Percentiles rank a stretch among this genome's conserved stretches.
These are phyloP conservation scores for Mobula hypostoma DNA, from an alignment of 2,113 vertebrate genomes.

Conservation along the genomic window DNA sequence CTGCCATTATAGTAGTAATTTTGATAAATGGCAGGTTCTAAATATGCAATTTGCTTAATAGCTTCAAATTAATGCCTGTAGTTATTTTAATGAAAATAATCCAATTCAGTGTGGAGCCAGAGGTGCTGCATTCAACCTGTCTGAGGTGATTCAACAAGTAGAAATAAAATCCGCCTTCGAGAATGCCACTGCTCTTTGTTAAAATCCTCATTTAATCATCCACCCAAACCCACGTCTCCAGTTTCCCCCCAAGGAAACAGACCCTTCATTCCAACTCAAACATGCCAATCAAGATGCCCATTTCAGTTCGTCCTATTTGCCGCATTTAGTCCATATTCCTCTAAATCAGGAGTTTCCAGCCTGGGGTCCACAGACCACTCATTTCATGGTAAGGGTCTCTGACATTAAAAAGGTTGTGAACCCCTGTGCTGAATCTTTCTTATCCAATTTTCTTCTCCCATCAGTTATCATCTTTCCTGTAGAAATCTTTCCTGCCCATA, in stretches of 20 bases:
- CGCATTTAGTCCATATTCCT: not conserved
- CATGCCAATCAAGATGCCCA: too few relatives aligned
- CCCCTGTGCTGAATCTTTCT: too few relatives aligned
- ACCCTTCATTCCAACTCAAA: too few relatives aligned
- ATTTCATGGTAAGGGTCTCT: too few relatives aligned
- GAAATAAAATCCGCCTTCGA: not conserved
- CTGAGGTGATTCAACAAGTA: not conserved
- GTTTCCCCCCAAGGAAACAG: not conserved
- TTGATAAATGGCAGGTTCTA: conserved; percentile 33
- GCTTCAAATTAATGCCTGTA: conserved; percentile 25
- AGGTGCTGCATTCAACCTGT: not conserved
- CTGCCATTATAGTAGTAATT: not conserved
- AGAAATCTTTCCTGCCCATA: too few relatives aligned
- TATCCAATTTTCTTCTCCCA: not conserved
- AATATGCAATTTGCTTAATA: conserved; percentile 32
- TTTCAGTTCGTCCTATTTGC: too few relatives aligned
- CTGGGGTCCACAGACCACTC: too few relatives aligned
- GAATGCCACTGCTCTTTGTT: not conserved
- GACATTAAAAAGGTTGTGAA: too few relatives aligned
- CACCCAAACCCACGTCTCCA: not conserved
- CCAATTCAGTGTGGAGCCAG: not conserved
- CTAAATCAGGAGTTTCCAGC: too few relatives aligned
- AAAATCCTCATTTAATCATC: not conserved
- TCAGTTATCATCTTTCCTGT: too few relatives aligned
- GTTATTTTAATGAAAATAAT: conserved; percentile 36